Conservation (phyloP, 1,140 invertebrate species). For the Pseudobourletiella spinata region DNA sequence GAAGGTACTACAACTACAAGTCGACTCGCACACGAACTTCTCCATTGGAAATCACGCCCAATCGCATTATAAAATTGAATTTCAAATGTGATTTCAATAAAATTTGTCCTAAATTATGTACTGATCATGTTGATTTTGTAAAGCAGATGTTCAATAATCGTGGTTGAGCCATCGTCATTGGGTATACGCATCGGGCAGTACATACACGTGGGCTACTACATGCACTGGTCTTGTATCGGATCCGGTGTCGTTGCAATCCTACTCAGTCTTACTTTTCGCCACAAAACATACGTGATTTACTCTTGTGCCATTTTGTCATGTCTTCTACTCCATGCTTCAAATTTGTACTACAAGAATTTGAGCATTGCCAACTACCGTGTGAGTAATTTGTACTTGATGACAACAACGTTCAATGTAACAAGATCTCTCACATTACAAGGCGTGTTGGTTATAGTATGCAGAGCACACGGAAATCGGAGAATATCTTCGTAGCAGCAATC, state of each 20-base stretch:
- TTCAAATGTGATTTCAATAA: not conserved
- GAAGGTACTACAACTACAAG: not conserved
- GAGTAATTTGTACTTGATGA: not conserved
- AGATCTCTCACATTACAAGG: not conserved
- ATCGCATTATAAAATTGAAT: not conserved
- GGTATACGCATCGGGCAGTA: not conserved
- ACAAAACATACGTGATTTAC: conserved; percentile 3
- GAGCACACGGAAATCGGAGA: not conserved
- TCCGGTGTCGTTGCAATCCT: not conserved
- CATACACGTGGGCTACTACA: not conserved
- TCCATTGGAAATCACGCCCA: not conserved
- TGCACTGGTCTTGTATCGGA: not conserved
- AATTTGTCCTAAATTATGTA: not conserved
- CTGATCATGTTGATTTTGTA: not conserved
- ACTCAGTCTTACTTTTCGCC: not conserved
- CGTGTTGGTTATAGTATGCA: not conserved
- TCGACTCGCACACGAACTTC: not conserved
- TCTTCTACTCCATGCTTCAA: not conserved
- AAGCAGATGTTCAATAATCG: not conserved
- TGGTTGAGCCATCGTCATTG: not conserved
- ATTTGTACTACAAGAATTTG: not conserved
- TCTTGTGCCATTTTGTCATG: not conserved
- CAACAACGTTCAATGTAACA: not conserved
- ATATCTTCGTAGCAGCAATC: not conserved
- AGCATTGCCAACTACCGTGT: not conserved